Base-by-base conservation (phyloP, 2,888 invertebrate species). In the Stenchaetothrips biformis region DNA sequence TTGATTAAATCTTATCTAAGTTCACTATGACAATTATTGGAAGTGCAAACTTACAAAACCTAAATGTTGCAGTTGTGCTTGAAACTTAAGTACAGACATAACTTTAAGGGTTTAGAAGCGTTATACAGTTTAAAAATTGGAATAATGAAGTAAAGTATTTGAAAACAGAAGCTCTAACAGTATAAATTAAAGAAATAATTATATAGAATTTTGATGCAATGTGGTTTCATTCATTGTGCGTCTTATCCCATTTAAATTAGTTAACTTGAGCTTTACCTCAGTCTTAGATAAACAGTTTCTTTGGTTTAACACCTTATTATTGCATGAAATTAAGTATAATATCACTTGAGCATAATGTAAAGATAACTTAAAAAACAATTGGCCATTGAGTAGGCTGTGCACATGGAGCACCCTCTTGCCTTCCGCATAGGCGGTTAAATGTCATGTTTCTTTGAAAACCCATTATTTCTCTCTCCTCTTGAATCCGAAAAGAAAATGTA, bases 381-480 rank as follows among this genome's bases (percentile, higher is more conserved):
- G 89, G 91, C 96, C 97, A 97, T 83, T 90, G 89, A 0, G 95
- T 91, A 77, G 95, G 93, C 84, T 90, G 91, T 83, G 92, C 91
- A 88, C 96, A 96, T 59, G 87, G 85, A 9, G 88, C 88, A 9
- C 86, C 85, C 80, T 91, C 90, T 18, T 89, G 86, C 84, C 90
- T 89, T 80, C 90, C 91, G 87, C 97, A 97, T 1, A 97, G 88
- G 82, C 94, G 89, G 87, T 99, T 98, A 86, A 97, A 99, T 0
- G 98, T 98, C 11, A 92, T 91, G 48, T 91, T 88, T 77, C 91
- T 89, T 8, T 91, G 89, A 86, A 97, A 97, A 0, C 97, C 97
- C 77, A 98, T 86, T 82, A 99, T 97, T 88, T 99, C 98, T 48
- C 99, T 89, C 86, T 99, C 99, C 86, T 99, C 99, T 88, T 98